phyloP scores from a whole-genome alignment of 2,888 invertebrate genomes.

The Polyommatus icarus region DNA sequence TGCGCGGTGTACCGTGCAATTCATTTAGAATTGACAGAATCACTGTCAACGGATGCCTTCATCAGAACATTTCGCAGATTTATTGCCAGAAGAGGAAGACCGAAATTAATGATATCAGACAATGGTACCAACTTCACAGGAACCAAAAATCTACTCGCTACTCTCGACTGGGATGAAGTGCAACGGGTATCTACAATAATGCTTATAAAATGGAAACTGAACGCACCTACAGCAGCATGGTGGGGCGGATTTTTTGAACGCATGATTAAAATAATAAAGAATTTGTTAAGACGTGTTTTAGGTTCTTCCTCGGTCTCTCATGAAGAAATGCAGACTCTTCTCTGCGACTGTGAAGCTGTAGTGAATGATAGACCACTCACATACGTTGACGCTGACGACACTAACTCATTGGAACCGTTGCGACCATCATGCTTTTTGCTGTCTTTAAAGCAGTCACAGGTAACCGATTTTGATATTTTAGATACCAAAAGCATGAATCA shows the following conservation, averaged over 20 bases:
- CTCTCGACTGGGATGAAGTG: background rate
- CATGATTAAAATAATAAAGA: background rate
- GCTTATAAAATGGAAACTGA: background rate
- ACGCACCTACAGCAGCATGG: slow-evolving; percentile 2
- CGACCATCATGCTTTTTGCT: too few species aligned
- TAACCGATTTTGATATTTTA: too few species aligned
- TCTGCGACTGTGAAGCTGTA: slow-evolving; percentile 1
- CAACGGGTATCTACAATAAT: background rate
- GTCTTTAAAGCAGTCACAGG: too few species aligned
- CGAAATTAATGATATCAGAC: background rate
- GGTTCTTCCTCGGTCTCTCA: background rate
- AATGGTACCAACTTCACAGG: background rate
- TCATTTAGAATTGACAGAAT: background rate
- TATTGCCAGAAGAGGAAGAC: background rate
- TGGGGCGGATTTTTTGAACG: background rate
- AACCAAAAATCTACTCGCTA: background rate
- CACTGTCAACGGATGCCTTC: background rate
- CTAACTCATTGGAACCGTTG: too few species aligned
- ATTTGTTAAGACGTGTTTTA: background rate
- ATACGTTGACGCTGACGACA: too few species aligned
- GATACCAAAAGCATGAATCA: too few species aligned
- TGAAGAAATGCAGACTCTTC: background rate
- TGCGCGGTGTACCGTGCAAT: background rate
- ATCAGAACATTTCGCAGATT: background rate
- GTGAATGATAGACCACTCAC: background rate